phyloP scores from a whole-genome alignment of 1,140 invertebrate species.

The Camponotus floridanus region DNA sequence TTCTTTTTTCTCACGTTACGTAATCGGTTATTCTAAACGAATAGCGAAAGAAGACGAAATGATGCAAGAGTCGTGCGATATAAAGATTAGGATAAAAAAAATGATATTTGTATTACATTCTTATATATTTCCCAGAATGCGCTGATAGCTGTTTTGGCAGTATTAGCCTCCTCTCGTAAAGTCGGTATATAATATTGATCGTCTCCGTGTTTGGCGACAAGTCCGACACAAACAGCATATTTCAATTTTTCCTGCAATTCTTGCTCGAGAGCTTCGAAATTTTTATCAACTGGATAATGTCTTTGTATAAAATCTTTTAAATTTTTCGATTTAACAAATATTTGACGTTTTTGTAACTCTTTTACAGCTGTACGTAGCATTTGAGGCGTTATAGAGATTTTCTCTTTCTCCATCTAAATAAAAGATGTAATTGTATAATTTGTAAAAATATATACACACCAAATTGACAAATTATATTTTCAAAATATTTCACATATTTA shows the following conservation, averaged over 20 bases:
- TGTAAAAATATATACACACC: not conserved
- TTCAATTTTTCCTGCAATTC: slow-evolving; percentile 74
- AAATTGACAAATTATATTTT: not conserved
- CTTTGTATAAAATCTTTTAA: slow-evolving; percentile 70
- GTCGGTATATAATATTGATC: slow-evolving; percentile 75
- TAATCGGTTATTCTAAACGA: slow-evolving; percentile 26
- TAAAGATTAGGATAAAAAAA: not conserved
- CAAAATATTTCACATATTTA: not conserved
- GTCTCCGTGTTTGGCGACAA: slow-evolving; percentile 70
- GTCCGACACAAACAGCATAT: slow-evolving; percentile 74
- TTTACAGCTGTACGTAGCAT: slow-evolving; percentile 73
- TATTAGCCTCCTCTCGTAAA: slow-evolving; percentile 72
- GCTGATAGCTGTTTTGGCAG: slow-evolving; percentile 64
- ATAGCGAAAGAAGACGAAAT: not conserved
- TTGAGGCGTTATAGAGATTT: slow-evolving; percentile 73
- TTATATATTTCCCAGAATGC: slow-evolving; percentile 76
- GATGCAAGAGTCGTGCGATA: not conserved
- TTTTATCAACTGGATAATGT: slow-evolving; percentile 72
- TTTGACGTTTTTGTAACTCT: slow-evolving; percentile 66
- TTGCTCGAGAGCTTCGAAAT: slow-evolving; percentile 55
- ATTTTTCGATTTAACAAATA: slow-evolving; percentile 66
- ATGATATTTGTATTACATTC: slow-evolving; percentile 61
- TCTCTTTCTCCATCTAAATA: slow-evolving; percentile 18
- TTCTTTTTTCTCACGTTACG: not conserved
- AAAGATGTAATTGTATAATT: slow-evolving; percentile 1